These are phyloP conservation scores for Recurvirostra avosetta DNA, from an alignment of 2,113 vertebrate genomes.

Conservation along the genomic window DNA sequence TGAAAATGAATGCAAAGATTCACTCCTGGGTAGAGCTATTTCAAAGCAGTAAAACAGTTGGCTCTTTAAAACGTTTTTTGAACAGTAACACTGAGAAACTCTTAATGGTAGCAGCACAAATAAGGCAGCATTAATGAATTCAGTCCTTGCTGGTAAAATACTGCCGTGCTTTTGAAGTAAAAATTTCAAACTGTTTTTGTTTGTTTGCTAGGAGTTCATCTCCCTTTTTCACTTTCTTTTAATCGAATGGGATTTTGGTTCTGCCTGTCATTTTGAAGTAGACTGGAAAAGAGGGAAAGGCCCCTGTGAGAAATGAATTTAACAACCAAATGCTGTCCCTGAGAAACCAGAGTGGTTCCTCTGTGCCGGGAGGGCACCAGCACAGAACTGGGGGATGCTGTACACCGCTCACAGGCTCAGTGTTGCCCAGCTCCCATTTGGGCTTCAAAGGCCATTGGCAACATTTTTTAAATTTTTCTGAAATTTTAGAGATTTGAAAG, in stretches of 20 bases:
- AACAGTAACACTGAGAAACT: background rate
- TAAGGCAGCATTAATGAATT: background rate
- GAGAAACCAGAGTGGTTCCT: background rate
- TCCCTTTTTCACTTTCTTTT: background rate
- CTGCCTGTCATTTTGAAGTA: background rate
- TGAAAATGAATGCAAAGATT: background rate
- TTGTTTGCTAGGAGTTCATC: background rate
- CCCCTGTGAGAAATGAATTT: background rate
- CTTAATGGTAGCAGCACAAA: background rate
- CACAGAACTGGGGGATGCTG: background rate
- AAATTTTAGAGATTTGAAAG: background rate
- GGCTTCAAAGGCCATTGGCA: background rate
- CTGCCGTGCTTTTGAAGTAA: slow-evolving; percentile 24
- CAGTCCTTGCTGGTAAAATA: slow-evolving; percentile 25
- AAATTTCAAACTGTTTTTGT: slow-evolving; percentile 29
- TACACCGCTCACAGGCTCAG: background rate
- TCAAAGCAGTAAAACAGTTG: slow-evolving; percentile 2
- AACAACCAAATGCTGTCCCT: slow-evolving; percentile 1
- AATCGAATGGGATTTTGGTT: background rate
- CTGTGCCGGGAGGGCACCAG: background rate
- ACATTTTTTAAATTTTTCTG: background rate
- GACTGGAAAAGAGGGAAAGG: background rate
- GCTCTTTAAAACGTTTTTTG: background rate
- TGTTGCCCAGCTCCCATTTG: background rate
- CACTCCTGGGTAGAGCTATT: background rate